These are phyloP conservation scores for Nudaria mundana DNA, from an alignment of 2,888 invertebrate genomes.

Conservation along the genomic window DNA sequence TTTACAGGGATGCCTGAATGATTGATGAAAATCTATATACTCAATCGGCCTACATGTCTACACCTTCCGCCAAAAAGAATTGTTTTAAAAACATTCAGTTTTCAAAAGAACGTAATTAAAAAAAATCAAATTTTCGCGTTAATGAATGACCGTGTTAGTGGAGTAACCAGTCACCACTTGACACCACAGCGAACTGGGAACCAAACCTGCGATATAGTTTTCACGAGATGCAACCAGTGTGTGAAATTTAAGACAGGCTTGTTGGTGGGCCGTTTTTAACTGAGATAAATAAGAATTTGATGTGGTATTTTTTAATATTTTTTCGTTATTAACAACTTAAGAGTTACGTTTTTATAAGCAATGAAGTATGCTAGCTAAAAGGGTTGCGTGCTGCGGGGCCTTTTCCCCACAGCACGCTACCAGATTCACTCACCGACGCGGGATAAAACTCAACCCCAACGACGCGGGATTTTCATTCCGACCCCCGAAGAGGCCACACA, in stretches of 20 bases:
- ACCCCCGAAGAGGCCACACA: too few species aligned
- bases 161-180: constrained; percentile 60
- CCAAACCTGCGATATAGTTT: constrained; percentile 59
- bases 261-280: constrained; percentile 57
- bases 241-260: constrained; percentile 64
- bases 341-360: too few species aligned
- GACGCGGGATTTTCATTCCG: too few species aligned
- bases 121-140: neutral
- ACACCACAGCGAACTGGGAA: constrained; percentile 58
- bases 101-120: neutral
- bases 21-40: too few species aligned
- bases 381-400: too few species aligned
- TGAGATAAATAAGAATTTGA: constrained; percentile 31
- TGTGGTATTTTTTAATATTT: constrained; percentile 28
- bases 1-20: too few species aligned
- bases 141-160: constrained; percentile 11
- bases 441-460: too few species aligned
- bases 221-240: constrained; percentile 52
- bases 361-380: too few species aligned
- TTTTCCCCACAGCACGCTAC: too few species aligned
- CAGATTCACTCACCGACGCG: too few species aligned
- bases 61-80: neutral
- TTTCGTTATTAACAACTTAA: too few species aligned
- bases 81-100: neutral
- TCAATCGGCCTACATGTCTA: too few species aligned